These are phyloP conservation scores for Lindbergichthys nudifrons DNA, from an alignment of 2,797 vertebrate genomes.

Conservation along the genomic window DNA sequence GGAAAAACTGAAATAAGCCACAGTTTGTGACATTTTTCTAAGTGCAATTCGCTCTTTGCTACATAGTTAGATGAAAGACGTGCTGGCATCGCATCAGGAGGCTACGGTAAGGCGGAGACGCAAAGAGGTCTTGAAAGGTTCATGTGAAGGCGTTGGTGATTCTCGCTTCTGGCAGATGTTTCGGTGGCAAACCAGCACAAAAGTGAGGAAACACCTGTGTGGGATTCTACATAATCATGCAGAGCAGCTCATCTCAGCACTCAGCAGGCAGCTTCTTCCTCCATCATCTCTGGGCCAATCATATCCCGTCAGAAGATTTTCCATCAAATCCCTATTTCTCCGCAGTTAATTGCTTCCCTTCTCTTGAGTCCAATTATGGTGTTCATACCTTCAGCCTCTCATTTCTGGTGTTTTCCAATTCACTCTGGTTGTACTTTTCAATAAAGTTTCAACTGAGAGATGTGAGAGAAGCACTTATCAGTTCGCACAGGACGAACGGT, in stretches of 20 bases:
- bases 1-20: constrained; percentile 12
- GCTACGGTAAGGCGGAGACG: constrained; percentile 10
- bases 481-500: constrained; percentile 18
- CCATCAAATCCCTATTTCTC: constrained; percentile 28
- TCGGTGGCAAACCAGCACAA: constrained; percentile 14
- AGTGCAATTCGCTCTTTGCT: constrained; percentile 34
- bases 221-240: constrained; percentile 34
- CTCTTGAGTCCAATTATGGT: constrained; percentile 66
- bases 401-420: constrained; percentile 45
- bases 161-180: constrained; percentile 16
- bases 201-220: constrained; percentile 42
- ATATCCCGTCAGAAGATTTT: constrained; percentile 48
- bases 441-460: constrained; percentile 33
- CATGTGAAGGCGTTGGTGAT: constrained; percentile 17
- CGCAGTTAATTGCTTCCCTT: constrained; percentile 51
- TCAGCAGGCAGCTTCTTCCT: constrained; percentile 49
- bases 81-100: neutral
- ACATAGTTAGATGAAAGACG: constrained; percentile 3
- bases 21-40: constrained; percentile 43
- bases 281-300: constrained; percentile 53
- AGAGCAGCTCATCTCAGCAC: constrained; percentile 37
- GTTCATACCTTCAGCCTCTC: constrained; percentile 49
- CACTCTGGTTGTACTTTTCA: constrained; percentile 26
- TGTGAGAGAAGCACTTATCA: constrained; percentile 47
- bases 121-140: neutral